phyloP scores from a whole-genome alignment of 2,113 vertebrate species.

The Acinonyx jubatus region DNA sequence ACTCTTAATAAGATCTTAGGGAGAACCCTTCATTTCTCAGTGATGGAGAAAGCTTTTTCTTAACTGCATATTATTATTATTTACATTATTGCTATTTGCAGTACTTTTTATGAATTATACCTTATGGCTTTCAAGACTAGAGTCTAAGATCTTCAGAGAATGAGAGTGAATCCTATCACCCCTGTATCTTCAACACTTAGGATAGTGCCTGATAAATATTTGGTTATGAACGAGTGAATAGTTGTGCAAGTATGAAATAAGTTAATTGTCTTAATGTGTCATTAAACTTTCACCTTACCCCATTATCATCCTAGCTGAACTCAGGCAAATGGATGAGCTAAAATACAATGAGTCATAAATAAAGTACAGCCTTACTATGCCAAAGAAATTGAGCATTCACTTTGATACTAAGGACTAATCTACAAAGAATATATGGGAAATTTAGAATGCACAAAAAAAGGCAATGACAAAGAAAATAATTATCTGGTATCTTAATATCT shows the following conservation, averaged over 20 bases:
- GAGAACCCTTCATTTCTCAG: background rate
- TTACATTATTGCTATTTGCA: background rate
- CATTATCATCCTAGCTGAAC: background rate
- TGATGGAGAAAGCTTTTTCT: background rate
- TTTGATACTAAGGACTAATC: background rate
- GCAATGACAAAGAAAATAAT: background rate
- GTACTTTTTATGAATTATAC: background rate
- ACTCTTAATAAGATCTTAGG: background rate
- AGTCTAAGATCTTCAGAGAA: background rate
- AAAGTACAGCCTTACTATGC: background rate
- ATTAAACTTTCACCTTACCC: slow-evolving; percentile 24
- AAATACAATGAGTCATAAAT: background rate
- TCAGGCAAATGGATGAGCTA: background rate
- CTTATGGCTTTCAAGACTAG: background rate
- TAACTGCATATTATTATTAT: background rate
- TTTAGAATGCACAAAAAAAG: background rate
- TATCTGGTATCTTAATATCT: background rate
- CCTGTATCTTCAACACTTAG: background rate
- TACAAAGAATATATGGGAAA: background rate
- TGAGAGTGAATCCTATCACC: background rate
- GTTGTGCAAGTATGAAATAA: slow-evolving; percentile 1
- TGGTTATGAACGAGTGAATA: background rate
- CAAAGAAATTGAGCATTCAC: background rate
- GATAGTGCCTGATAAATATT: background rate
- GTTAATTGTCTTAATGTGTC: background rate